Percentiles rank a stretch among this genome's conserved stretches.
These are phyloP conservation scores for Camptogramma bilineatum DNA, from an alignment of 2,888 invertebrate genomes.

Conservation along the genomic window DNA sequence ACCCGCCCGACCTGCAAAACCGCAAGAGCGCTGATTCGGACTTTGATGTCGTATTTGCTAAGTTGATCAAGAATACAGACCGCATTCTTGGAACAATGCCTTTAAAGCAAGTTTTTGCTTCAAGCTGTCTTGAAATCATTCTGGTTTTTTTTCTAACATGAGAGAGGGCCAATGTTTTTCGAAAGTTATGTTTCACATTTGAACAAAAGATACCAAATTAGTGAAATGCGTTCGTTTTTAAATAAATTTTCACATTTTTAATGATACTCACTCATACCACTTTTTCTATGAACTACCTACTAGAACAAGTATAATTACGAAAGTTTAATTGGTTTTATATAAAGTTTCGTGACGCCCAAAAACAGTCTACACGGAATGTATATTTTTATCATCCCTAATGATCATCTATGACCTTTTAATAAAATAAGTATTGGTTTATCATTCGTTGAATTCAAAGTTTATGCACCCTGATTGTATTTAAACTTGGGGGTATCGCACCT, in stretches of 20 bases:
- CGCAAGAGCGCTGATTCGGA: conserved; percentile 5
- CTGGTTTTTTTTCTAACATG: not conserved
- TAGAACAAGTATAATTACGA: not conserved
- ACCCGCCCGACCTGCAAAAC: conserved; percentile 6
- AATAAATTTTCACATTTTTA: not conserved
- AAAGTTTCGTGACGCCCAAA: not conserved
- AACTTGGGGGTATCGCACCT: conserved; percentile 10
- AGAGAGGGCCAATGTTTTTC: not conserved
- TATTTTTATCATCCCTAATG: too few relatives aligned
- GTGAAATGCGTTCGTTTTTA: not conserved
- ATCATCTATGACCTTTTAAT: too few relatives aligned
- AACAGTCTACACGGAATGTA: too few relatives aligned
- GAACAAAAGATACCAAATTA: not conserved
- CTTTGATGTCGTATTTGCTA: not conserved
- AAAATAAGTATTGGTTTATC: not conserved
- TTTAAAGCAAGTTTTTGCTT: conserved; percentile 9
- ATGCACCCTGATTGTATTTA: not conserved
- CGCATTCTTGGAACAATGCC: not conserved
- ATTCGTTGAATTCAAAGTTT: not conserved
- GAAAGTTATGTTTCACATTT: not conserved
- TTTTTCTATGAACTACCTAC: not conserved
- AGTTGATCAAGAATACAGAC: conserved; percentile 5
- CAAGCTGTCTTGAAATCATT: not conserved
- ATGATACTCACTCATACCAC: not conserved
- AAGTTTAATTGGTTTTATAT: not conserved